These are phyloP conservation scores for Andrena bucephala DNA, from an alignment of 2,888 invertebrate genomes.

Conservation along the genomic window DNA sequence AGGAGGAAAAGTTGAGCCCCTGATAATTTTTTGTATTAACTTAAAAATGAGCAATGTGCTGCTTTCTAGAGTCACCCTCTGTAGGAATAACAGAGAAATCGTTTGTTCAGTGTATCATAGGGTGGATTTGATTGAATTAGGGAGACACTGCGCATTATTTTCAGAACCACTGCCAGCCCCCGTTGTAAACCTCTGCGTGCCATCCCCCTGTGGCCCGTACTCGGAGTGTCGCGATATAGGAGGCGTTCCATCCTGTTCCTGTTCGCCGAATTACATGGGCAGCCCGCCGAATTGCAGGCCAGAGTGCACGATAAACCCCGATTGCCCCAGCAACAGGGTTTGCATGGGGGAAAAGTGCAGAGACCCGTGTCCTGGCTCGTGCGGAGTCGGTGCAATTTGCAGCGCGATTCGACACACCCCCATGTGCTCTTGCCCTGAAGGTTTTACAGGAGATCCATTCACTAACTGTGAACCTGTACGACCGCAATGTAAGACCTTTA, in stretches of 20 bases:
- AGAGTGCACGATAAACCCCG: conserved; percentile 90
- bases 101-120: too few relatives aligned
- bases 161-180: conserved; percentile 86
- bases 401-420: conserved; percentile 91
- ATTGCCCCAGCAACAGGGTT: conserved; percentile 91
- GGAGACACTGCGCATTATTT: conserved; percentile 77
- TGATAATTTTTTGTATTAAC: too few relatives aligned
- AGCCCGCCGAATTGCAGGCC: conserved; percentile 89
- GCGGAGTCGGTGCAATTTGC: conserved; percentile 89
- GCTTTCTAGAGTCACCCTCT: too few relatives aligned
- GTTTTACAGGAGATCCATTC: conserved; percentile 92
- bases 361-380: conserved; percentile 93
- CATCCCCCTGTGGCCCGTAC: conserved; percentile 88
- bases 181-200: conserved; percentile 87
- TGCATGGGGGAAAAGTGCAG: conserved; percentile 91
- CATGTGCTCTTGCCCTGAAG: conserved; percentile 90
- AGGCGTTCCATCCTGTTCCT: conserved; percentile 86
- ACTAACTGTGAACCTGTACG: conserved; percentile 84
- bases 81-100: too few relatives aligned
- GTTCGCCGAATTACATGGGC: conserved; percentile 84
- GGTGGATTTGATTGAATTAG: not conserved
- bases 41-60: too few relatives aligned
- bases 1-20: too few relatives aligned
- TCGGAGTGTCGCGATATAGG: conserved; percentile 86
- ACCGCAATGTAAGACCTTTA: conserved; percentile 77